These are phyloP conservation scores for Temnothorax nylanderi DNA, from an alignment of 1,140 invertebrate genomes.

Conservation along the genomic window DNA sequence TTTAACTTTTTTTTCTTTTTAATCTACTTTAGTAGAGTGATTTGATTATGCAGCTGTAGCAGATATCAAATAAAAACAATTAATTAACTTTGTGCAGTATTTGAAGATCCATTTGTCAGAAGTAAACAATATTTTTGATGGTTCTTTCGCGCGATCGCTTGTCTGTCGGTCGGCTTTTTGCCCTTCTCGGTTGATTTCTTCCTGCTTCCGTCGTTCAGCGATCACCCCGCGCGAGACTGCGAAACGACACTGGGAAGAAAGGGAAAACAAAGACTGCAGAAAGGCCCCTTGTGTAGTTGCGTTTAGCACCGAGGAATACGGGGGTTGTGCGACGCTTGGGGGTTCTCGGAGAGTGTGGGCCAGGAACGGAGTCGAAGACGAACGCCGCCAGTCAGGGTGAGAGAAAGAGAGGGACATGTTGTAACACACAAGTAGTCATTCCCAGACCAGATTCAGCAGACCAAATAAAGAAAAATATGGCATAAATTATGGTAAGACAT, in stretches of 20 bases:
- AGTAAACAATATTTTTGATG: slow-evolving; percentile 35
- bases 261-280: slow-evolving; percentile 85
- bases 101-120: background rate
- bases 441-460: slow-evolving; percentile 19
- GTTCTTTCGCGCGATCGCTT: slow-evolving; percentile 6
- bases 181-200: slow-evolving; percentile 58
- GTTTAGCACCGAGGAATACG: slow-evolving; percentile 79
- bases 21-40: background rate
- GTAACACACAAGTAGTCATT: slow-evolving; percentile 61
- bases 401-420: slow-evolving; percentile 53
- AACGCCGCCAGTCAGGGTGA: background rate
- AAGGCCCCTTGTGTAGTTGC: slow-evolving; percentile 83
- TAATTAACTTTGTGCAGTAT: background rate
- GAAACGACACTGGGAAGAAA: slow-evolving; percentile 85
- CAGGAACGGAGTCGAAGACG: slow-evolving; percentile 42
- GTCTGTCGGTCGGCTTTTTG: slow-evolving; percentile 46
- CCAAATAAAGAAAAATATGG: slow-evolving; percentile 23
- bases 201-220: slow-evolving; percentile 71
- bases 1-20: background rate
- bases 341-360: slow-evolving; percentile 66
- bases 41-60: background rate
- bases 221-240: slow-evolving; percentile 81
- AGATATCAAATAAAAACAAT: background rate
- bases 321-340: slow-evolving; percentile 73
- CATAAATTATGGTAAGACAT: background rate